Conservation (phyloP, 2,888 invertebrate genomes). For the Hedya salicella region DNA sequence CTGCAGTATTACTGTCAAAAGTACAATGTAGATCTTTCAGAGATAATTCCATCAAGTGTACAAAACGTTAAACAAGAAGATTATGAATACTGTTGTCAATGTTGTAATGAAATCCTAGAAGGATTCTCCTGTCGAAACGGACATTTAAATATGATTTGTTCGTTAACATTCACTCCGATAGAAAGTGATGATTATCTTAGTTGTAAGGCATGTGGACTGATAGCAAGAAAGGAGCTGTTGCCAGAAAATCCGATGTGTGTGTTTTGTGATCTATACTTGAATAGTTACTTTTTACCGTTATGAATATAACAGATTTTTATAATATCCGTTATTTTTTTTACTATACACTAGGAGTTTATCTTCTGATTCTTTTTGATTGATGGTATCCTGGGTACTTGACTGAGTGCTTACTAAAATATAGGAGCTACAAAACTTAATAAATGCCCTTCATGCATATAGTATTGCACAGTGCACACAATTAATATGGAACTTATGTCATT, state of each 20-base stretch:
- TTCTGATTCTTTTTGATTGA: too few relatives aligned
- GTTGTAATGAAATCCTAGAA: constrained; percentile 66
- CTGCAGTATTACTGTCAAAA: constrained; percentile 64
- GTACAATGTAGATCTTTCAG: constrained; percentile 52
- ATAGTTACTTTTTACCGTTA: constrained; percentile 19
- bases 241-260: constrained; percentile 62
- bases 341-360: background rate
- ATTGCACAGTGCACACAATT: too few relatives aligned
- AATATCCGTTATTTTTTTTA: constrained; percentile 2
- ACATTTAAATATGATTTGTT: constrained; percentile 73
- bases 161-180: constrained; percentile 69
- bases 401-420: too few relatives aligned
- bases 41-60: constrained; percentile 52
- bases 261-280: constrained; percentile 69
- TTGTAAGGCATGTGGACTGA: constrained; percentile 64
- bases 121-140: constrained; percentile 63
- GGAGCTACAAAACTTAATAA: too few relatives aligned
- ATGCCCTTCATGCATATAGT: too few relatives aligned
- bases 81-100: constrained; percentile 63
- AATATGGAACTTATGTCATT: too few relatives aligned
- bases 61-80: constrained; percentile 47
- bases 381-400: too few relatives aligned
- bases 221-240: constrained; percentile 61
- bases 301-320: background rate
- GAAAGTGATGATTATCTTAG: constrained; percentile 62